phyloP scores from a whole-genome alignment of 2,888 invertebrate species.

The Doris montereyensis region DNA sequence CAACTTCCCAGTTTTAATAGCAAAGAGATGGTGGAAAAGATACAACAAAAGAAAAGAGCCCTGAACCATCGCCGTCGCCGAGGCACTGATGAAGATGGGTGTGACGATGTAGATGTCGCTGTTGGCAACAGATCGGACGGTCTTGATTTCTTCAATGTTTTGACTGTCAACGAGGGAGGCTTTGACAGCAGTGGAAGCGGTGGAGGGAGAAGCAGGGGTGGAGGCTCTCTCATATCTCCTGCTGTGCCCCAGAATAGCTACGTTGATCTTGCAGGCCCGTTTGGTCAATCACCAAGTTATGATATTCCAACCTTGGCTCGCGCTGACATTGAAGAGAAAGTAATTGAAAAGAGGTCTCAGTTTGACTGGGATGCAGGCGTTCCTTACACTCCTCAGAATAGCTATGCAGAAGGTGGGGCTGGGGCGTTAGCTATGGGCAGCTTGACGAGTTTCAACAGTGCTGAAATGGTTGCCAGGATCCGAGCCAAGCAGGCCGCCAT shows the following conservation, averaged over 20 bases:
- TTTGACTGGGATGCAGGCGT: constrained; percentile 47
- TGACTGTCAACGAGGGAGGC: not conserved
- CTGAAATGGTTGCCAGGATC: constrained; percentile 46
- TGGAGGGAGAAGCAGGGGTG: not conserved
- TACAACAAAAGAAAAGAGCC: constrained; percentile 71
- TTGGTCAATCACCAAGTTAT: constrained; percentile 43
- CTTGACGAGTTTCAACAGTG: constrained; percentile 47
- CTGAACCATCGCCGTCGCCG: constrained; percentile 44
- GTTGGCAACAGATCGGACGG: constrained; percentile 15
- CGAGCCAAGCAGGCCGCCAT: constrained; percentile 47
- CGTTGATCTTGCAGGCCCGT: constrained; percentile 32
- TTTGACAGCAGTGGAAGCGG: no score
- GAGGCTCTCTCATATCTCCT: constrained; percentile 43
- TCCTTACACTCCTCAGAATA: constrained; percentile 73
- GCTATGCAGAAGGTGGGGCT: constrained; percentile 58
- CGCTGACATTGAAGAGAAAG: constrained; percentile 71
- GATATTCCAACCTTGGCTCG: constrained; percentile 71
- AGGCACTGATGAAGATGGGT: constrained; percentile 2
- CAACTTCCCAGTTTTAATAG: constrained; percentile 73
- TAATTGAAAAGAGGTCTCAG: constrained; percentile 66
- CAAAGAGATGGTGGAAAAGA: constrained; percentile 73
- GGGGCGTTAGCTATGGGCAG: constrained; percentile 17
- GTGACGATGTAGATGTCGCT: constrained; percentile 21
- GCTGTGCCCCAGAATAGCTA: constrained; percentile 57
- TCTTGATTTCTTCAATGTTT: not conserved